Base-by-base conservation (phyloP, 1,140 invertebrate genomes). In the Anoplolepis gracilipes region DNA sequence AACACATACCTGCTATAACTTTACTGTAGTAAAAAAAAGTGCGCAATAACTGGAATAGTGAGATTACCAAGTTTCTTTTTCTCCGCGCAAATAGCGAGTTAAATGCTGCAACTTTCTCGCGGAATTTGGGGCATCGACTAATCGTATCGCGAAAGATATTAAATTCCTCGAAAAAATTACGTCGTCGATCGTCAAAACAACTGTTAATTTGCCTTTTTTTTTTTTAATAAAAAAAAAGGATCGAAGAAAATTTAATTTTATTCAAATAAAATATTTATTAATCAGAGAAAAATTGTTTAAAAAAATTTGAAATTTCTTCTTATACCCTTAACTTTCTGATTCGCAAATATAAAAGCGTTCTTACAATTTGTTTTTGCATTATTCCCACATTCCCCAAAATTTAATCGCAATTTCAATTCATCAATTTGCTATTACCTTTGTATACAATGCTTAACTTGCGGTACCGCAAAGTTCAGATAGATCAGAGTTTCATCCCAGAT, bases 371-470 rank as follows among this genome's bases (percentile, higher is more conserved):
- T n/a, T n/a, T n/a, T n/a, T n/a, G n/a, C 39, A 22, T 4, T 11
- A 22, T 57, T 28, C 46, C 19, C 61, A 13, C 13, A 30, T 75
- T 22, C 0, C 8, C 59, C 16, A 62, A 73, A 55, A 61, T 59
- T 59, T 39, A 33, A n/a, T 39, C 86, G 30, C 33, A n/a, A 11
- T 49, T 76, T 70, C 46, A 42, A 64, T 61, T 86, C 72, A 28
- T 75, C 61, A 33, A 57, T 61, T 81, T 72, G 36, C 22, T 55
- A 62, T 86, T 81, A 81, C 39, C n/a, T 53, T 28, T 59, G 36
- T 64, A 49, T 85, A 78, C 36, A 8, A 22, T 64, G 36, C 84
- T 89, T 88, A 57, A 89, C 69, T 85, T 57, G 8, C 13, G 55
- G 46, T 49, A 25, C 55, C 42, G n/a, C n/a, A n/a, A 28, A 28